phyloP scores from a whole-genome alignment of 2,888 invertebrate species.

The Drosophila leonis region DNA sequence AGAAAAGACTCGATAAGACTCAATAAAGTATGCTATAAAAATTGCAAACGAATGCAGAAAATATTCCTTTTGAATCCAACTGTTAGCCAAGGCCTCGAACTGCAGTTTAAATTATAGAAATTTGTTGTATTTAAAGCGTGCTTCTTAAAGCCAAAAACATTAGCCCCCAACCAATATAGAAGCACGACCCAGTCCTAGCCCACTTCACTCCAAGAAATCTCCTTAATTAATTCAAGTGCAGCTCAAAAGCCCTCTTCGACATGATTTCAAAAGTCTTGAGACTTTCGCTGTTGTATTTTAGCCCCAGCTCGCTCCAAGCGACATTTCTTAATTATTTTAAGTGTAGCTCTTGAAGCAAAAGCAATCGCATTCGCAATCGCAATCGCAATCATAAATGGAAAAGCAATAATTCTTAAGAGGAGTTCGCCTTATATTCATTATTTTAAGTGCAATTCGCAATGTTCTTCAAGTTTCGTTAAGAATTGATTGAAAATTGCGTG shows the following conservation, averaged over 20 bases:
- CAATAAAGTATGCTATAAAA: neutral
- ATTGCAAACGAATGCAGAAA: too few relatives aligned
- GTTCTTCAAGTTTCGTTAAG: neutral
- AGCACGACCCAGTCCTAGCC: neutral
- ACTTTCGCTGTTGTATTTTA: neutral
- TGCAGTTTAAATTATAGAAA: too few relatives aligned
- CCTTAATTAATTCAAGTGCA: conserved; percentile 5
- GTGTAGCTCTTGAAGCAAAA: neutral
- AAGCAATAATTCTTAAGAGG: neutral
- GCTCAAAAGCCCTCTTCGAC: neutral
- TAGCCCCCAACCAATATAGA: neutral
- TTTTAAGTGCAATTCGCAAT: conserved; percentile 3
- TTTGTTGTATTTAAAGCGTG: neutral
- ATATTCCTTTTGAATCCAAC: too few relatives aligned
- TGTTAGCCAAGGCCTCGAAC: too few relatives aligned
- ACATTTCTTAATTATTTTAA: conserved; percentile 7
- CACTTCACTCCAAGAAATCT: neutral
- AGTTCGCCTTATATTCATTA: neutral
- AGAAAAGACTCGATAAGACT: neutral
- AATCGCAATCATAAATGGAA: conserved; percentile 1
- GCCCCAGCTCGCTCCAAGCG: neutral
- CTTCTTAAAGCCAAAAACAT: neutral
- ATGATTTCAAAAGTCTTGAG: neutral
- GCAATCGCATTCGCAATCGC: neutral
- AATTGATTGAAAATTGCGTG: conserved; percentile 8